A percentile compares a stretch with the other conserved stretches of the same genome.
Evolutionary conservation across 1,140 invertebrate genomes (phyloP).

Genomic region (Drosophila sulfurigaster): DNA sequence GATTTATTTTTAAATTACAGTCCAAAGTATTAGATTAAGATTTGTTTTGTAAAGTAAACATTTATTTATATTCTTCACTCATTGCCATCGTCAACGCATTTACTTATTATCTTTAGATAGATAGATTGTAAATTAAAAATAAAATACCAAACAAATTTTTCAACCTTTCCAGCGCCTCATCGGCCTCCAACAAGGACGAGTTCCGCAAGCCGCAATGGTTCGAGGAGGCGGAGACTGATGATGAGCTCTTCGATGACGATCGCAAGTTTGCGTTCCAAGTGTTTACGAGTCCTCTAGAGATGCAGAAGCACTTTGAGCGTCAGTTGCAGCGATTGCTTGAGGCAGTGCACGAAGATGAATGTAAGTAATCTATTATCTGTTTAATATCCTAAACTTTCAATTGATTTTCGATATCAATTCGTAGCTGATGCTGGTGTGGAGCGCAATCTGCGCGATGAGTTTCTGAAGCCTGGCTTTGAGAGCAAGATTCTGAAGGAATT

Average conservation of each 20-base stretch:
- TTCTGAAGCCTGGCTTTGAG: conserved; percentile 81
- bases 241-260: conserved; percentile 83
- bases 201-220: conserved; percentile 84
- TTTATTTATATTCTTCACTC: too few species aligned
- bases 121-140: too few species aligned
- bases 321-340: conserved; percentile 85
- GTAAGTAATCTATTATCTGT: conserved; percentile 25
- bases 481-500: conserved; percentile 75
- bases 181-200: conserved; percentile 75
- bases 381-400: background rate
- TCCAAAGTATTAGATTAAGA: too few species aligned
- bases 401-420: background rate
- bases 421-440: conserved; percentile 50
- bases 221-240: conserved; percentile 82
- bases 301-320: conserved; percentile 85
- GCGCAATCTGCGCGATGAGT: conserved; percentile 75
- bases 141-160: too few species aligned
- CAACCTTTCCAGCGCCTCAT: conserved; percentile 45
- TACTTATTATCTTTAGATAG: too few species aligned
- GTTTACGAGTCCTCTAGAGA: conserved; percentile 85
- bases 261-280: conserved; percentile 84
- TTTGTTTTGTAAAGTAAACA: too few species aligned
- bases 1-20: too few species aligned
- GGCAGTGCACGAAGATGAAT: conserved; percentile 77
- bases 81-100: too few species aligned